Conservation (phyloP, 2,113 vertebrate genomes). For the Piliocolobus tephrosceles region DNA sequence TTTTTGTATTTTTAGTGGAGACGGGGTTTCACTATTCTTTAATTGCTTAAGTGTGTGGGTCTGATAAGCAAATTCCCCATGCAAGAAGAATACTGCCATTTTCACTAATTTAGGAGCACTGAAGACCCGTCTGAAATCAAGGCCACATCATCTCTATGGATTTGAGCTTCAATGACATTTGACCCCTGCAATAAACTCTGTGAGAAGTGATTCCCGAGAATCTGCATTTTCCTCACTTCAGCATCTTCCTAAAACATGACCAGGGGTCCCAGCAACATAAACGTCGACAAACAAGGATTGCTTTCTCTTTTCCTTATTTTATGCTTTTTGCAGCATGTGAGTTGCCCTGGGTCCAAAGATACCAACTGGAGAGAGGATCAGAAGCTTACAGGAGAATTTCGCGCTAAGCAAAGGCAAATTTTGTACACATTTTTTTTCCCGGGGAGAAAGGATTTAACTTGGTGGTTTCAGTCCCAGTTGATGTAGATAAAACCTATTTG, state of each 20-base stretch:
- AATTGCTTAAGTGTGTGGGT: background rate
- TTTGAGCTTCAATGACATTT: background rate
- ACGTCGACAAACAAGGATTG: background rate
- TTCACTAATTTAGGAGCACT: background rate
- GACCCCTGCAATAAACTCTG: background rate
- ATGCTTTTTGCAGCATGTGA: background rate
- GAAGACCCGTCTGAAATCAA: background rate
- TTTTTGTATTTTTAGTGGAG: too few relatives aligned
- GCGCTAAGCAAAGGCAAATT: background rate
- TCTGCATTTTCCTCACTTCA: background rate
- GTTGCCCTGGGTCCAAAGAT: background rate
- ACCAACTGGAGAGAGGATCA: background rate
- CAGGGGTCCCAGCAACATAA: background rate
- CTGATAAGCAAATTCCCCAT: background rate
- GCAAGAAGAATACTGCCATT: background rate
- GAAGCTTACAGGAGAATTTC: conserved; percentile 5
- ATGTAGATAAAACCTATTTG: background rate
- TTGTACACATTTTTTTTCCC: conserved; percentile 9
- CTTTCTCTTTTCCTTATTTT: background rate
- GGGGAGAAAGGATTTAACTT: background rate
- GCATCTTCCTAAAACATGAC: background rate
- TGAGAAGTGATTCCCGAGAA: background rate
- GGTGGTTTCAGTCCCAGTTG: background rate
- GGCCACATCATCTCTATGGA: background rate
- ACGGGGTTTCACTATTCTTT: background rate